Conservation (phyloP, 2,888 invertebrate species). For the Megamerina dolium region DNA sequence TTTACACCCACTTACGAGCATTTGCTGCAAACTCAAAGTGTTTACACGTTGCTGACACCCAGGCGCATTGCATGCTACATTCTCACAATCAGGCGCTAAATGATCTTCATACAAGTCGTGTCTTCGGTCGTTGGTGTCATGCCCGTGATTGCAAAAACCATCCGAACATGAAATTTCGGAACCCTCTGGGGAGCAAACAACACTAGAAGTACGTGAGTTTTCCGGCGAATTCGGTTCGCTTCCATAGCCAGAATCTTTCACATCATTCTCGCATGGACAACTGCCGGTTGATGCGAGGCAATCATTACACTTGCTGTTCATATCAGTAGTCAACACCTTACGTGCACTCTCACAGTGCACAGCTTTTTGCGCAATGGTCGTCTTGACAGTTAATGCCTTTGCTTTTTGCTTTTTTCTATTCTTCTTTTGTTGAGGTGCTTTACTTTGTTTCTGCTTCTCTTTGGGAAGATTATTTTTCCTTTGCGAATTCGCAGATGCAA, state of each 20-base stretch:
- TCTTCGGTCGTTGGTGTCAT: conserved; percentile 22
- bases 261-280: conserved; percentile 54
- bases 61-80: conserved; percentile 19
- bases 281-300: conserved; percentile 34
- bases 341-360: conserved; percentile 13
- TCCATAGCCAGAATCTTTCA: conserved; percentile 76
- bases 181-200: conserved; percentile 79
- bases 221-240: conserved; percentile 63
- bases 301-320: conserved; percentile 38
- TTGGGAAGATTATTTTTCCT: not conserved
- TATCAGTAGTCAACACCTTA: conserved; percentile 9
- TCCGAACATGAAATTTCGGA: conserved; percentile 87
- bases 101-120: conserved; percentile 24
- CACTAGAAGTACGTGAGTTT: conserved; percentile 66
- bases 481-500: too few species aligned
- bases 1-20: conserved; percentile 58
- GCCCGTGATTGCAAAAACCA: conserved; percentile 75
- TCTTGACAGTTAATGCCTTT: not conserved
- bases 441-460: not conserved
- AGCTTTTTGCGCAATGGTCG: conserved; percentile 1
- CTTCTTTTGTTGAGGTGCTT: not conserved
- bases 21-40: conserved; percentile 61
- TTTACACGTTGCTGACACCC: conserved; percentile 43
- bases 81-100: conserved; percentile 10
- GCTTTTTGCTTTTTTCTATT: not conserved